phyloP scores from a whole-genome alignment of 1,140 invertebrate genomes.

The Idris sp. region DNA sequence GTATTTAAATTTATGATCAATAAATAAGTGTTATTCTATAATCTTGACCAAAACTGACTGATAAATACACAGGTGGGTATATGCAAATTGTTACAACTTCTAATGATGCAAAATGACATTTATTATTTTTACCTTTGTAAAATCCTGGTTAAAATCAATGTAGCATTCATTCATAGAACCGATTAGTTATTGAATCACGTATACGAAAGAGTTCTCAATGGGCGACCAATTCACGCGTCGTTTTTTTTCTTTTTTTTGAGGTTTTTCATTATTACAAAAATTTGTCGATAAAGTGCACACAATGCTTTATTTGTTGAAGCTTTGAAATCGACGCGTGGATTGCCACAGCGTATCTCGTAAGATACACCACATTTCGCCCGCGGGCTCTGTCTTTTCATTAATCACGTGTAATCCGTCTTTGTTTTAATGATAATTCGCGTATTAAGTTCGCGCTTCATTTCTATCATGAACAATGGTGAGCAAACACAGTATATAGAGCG shows the following conservation, averaged over 20 bases:
- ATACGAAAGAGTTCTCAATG: slow-evolving; percentile 62
- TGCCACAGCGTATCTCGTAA: slow-evolving; percentile 42
- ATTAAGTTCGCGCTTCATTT: slow-evolving; percentile 58
- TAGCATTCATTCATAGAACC: slow-evolving; percentile 78
- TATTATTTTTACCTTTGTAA: slow-evolving; percentile 78
- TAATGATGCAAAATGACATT: slow-evolving; percentile 69
- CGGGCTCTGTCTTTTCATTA: slow-evolving; percentile 59
- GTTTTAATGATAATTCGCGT: slow-evolving; percentile 61
- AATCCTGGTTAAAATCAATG: slow-evolving; percentile 79
- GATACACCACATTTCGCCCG: slow-evolving; percentile 37
- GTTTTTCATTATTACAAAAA: too few relatives aligned
- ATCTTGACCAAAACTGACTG: slow-evolving; percentile 34
- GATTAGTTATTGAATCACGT: slow-evolving; percentile 76
- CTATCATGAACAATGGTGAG: slow-evolving; percentile 67
- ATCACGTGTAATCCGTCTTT: slow-evolving; percentile 57
- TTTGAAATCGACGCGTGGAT: slow-evolving; percentile 51
- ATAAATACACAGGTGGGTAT: slow-evolving; percentile 38
- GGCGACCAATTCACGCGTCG: slow-evolving; percentile 54
- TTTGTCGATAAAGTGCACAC: slow-evolving; percentile 27
- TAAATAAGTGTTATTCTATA: neutral
- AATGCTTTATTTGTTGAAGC: slow-evolving; percentile 38
- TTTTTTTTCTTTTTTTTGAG: too few relatives aligned
- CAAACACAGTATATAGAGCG: slow-evolving; percentile 74
- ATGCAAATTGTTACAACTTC: slow-evolving; percentile 60
- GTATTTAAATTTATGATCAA: too few relatives aligned